Conservation (phyloP, 2,797 vertebrate species). For the Morelia viridis region DNA sequence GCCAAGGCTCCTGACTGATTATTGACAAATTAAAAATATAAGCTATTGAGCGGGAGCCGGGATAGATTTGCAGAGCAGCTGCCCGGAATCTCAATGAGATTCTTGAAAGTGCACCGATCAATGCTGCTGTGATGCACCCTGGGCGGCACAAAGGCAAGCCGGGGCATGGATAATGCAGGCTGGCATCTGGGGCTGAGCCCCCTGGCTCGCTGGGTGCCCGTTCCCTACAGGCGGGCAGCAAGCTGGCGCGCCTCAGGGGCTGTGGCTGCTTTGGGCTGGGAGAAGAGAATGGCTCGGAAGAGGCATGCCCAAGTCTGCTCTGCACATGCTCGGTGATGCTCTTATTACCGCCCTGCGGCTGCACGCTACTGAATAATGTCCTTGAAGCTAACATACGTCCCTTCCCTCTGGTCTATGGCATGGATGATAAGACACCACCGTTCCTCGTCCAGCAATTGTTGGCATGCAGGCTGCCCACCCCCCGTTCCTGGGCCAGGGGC, state of each 20-base stretch:
- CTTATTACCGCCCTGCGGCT: no score
- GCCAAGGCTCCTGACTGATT: conserved; percentile 75
- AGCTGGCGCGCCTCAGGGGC: background rate
- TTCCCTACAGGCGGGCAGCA: background rate
- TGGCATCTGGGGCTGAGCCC: background rate
- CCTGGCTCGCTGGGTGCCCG: background rate
- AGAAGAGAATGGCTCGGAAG: background rate
- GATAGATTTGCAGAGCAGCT: conserved; percentile 83
- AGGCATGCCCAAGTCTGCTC: background rate
- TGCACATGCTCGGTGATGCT: background rate
- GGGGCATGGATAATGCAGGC: conserved; percentile 79
- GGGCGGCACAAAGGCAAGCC: conserved; percentile 68
- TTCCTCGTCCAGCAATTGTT: background rate
- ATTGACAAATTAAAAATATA: conserved; percentile 84
- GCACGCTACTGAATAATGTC: background rate
- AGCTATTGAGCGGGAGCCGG: conserved; percentile 82
- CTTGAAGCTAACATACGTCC: background rate
- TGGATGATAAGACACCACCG: no score
- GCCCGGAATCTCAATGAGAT: conserved; percentile 91
- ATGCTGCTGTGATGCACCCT: conserved; percentile 82
- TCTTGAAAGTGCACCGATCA: conserved; percentile 82
- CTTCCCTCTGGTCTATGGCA: background rate
- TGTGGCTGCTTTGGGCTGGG: background rate
- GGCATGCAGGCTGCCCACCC: background rate
- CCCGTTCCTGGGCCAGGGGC: background rate